phyloP scores from a whole-genome alignment of 1,140 invertebrate genomes.

The Paraescarpia echinospica region DNA sequence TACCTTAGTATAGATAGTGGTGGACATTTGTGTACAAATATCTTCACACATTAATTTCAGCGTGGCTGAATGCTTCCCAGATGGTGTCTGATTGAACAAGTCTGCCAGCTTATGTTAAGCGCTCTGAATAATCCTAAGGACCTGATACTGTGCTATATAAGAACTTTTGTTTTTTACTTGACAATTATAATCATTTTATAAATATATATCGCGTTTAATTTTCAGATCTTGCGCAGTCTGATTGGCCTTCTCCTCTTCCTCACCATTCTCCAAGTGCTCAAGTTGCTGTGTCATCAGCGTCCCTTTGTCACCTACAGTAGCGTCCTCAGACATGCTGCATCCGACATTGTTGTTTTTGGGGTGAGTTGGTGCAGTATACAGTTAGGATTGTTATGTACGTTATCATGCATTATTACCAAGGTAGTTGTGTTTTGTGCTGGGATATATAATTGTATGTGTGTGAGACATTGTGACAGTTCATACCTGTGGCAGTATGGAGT shows the following conservation, averaged over 20 bases:
- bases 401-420: neutral
- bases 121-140: too few species aligned
- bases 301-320: conserved; percentile 33
- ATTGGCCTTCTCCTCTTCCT: conserved; percentile 50
- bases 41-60: too few species aligned
- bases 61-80: too few species aligned
- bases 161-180: too few species aligned
- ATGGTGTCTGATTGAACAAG: too few species aligned
- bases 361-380: conserved; percentile 36
- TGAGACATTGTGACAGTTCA: too few species aligned
- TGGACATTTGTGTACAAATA: too few species aligned
- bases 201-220: neutral
- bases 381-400: neutral
- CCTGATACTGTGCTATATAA: too few species aligned
- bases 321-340: conserved; percentile 15
- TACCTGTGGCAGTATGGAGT: too few species aligned
- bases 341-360: conserved; percentile 43
- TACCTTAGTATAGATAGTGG: too few species aligned
- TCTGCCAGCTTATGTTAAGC: too few species aligned
- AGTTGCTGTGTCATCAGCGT: conserved; percentile 43
- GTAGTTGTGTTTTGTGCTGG: neutral
- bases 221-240: conserved; percentile 43
- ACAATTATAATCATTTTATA: too few species aligned
- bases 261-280: conserved; percentile 39
- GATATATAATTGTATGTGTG: neutral